phyloP scores from a whole-genome alignment of 2,797 vertebrate genomes.

The Myoxocephalus aenaeus region DNA sequence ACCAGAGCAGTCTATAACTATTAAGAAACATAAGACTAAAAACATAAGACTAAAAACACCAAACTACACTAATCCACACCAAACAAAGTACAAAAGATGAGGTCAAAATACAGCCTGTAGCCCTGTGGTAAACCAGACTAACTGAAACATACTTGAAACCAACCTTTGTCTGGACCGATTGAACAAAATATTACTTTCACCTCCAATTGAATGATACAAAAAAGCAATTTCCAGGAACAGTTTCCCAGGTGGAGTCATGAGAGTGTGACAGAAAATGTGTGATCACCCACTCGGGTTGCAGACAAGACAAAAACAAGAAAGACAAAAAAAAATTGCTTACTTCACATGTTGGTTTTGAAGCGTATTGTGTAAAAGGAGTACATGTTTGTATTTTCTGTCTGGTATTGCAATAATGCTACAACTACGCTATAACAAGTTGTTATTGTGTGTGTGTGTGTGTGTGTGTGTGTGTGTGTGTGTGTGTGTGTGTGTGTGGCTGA shows the following conservation, averaged over 20 bases:
- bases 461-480: too few species aligned
- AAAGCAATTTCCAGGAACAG: background rate
- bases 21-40: background rate
- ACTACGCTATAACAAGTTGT: background rate
- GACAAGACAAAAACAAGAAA: background rate
- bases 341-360: background rate
- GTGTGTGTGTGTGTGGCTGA: too few species aligned
- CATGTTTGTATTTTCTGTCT: background rate
- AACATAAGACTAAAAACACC: background rate
- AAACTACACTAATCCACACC: background rate
- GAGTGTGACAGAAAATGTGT: conserved; percentile 5
- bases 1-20: background rate
- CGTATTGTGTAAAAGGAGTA: background rate
- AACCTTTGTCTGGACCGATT: background rate
- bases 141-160: background rate
- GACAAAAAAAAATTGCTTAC: background rate
- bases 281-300: background rate
- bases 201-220: background rate
- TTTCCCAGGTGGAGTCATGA: conserved; percentile 10
- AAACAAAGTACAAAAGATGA: background rate
- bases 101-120: background rate
- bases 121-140: background rate
- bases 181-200: background rate
- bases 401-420: background rate
- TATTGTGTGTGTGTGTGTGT: too few species aligned